These are phyloP conservation scores for Colius striatus DNA, from an alignment of 2,113 vertebrate genomes.

Conservation along the genomic window DNA sequence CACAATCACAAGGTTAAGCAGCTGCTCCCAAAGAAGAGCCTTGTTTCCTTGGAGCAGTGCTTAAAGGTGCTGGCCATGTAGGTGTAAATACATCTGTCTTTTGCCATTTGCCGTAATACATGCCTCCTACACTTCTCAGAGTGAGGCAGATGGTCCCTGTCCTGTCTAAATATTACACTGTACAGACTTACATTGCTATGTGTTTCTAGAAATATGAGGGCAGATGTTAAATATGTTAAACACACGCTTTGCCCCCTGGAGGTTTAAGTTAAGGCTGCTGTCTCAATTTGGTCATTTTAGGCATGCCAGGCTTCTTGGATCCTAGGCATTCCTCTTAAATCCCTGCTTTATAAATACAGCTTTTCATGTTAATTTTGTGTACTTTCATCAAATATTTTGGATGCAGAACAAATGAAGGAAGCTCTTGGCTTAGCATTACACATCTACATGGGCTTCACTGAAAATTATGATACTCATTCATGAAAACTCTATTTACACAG, in stretches of 20 bases:
- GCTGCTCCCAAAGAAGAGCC: slow-evolving; percentile 79
- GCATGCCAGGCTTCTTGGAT: slow-evolving; percentile 69
- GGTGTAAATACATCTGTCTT: slow-evolving; percentile 92
- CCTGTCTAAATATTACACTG: slow-evolving; percentile 71
- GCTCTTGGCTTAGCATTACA: background rate
- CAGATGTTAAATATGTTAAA: slow-evolving; percentile 82
- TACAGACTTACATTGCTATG: slow-evolving; percentile 66
- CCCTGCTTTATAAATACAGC: slow-evolving; percentile 57
- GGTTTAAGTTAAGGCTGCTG: slow-evolving; percentile 75
- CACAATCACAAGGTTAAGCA: slow-evolving; percentile 75
- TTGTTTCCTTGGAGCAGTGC: slow-evolving; percentile 79
- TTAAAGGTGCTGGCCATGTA: slow-evolving; percentile 87
- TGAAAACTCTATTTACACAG: slow-evolving; percentile 52
- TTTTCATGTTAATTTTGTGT: slow-evolving; percentile 63
- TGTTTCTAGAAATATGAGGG: slow-evolving; percentile 76
- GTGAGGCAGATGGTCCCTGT: slow-evolving; percentile 82
- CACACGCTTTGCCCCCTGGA: slow-evolving; percentile 77
- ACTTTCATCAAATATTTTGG: slow-evolving; percentile 56
- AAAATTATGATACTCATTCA: slow-evolving; percentile 27
- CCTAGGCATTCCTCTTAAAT: slow-evolving; percentile 65
- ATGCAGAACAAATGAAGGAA: slow-evolving; percentile 60
- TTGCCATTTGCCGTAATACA: slow-evolving; percentile 78
- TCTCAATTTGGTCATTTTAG: slow-evolving; percentile 76
- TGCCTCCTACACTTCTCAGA: slow-evolving; percentile 66
- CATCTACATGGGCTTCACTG: slow-evolving; percentile 16